Base-by-base conservation (phyloP, 2,113 vertebrate species). In the Saimiri boliviensis region DNA sequence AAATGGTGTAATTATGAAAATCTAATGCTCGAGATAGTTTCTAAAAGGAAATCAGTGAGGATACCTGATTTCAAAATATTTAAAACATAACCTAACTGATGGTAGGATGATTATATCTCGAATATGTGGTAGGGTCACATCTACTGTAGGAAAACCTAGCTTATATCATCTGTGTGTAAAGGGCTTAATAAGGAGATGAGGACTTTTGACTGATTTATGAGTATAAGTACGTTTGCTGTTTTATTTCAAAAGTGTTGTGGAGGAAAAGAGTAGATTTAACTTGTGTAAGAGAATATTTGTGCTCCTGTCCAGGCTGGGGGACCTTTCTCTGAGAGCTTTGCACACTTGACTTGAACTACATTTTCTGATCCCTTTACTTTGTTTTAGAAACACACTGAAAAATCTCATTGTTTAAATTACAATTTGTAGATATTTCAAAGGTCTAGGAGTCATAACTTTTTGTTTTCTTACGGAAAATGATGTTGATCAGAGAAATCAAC, bases 331-430 rank as follows among this genome's bases (percentile, higher is more conserved):
- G 23, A 5, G 70, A 66, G 8, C 45, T 58, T 77, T n/a, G 49
- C 27, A 66, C 27, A 89, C 45, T 91, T 2, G 1, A 32, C 16
- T 66, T 11, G 17, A 45, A 8, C 37, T 63, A 63, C 47, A 21
- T 97, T 98, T 97, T 82, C 5, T 91, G 91, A 81, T 0, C 0
- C 25, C 91, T 97, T 97, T 63, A 63, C 82, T 80, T 79, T 97
- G 95, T 92, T 97, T 89, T 96, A 80, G 89, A 95, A 83, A 45
- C 73, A 81, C 86, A 89, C 96, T 96, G 95, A 97, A 98, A 83
- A 71, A 96, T 96, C 86, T 92, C 30, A 11, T 86, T 49, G 58
- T 93, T 98, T 89, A 86, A 98, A 96, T 89, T 60, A 83, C 49
- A 37, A 77, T 74, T 94, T 96, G 79, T 58, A 21, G 96, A 90